phyloP scores from a whole-genome alignment of 2,797 vertebrate genomes.

The Parotocinclus haroldoi region DNA sequence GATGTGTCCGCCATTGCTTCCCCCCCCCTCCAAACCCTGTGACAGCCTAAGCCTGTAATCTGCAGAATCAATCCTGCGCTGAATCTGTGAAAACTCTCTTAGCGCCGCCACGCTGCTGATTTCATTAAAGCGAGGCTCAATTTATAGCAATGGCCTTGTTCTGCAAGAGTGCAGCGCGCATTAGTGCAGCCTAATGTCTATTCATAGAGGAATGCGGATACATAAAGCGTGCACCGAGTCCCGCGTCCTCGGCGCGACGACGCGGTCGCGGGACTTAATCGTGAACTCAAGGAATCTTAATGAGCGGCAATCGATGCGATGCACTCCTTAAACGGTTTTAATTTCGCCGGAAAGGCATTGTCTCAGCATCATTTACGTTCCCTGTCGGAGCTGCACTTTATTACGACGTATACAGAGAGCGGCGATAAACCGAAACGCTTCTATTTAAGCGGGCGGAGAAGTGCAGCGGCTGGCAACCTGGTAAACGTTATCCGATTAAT shows the following conservation, averaged over 20 bases:
- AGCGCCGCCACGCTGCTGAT: slow-evolving; percentile 13
- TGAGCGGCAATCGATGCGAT: slow-evolving; percentile 68
- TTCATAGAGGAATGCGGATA: slow-evolving; percentile 32
- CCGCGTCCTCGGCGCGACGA: slow-evolving; percentile 36
- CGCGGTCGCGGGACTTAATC: slow-evolving; percentile 58
- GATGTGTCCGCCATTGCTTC: background rate
- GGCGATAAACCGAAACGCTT: slow-evolving; percentile 62
- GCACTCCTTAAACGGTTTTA: slow-evolving; percentile 62
- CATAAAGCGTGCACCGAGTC: slow-evolving; percentile 15
- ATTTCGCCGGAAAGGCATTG: slow-evolving; percentile 49
- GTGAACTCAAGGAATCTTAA: slow-evolving; percentile 68
- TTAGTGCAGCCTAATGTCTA: slow-evolving; percentile 19
- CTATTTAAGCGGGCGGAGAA: slow-evolving; percentile 59
- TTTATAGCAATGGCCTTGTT: slow-evolving; percentile 27
- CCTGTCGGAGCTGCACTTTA: slow-evolving; percentile 55
- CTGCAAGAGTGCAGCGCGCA: slow-evolving; percentile 19
- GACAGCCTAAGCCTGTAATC: slow-evolving; percentile 12
- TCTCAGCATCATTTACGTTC: slow-evolving; percentile 69
- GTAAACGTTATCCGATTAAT: slow-evolving; percentile 69
- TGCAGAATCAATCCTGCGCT: slow-evolving; percentile 16
- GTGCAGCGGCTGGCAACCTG: slow-evolving; percentile 53
- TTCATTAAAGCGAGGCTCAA: slow-evolving; percentile 26
- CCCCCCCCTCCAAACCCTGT: slow-evolving; percentile 1
- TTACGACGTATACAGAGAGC: slow-evolving; percentile 54
- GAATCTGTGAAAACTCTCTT: slow-evolving; percentile 12